Conservation (phyloP, 2,797 vertebrate species). For the Lacerta agilis region DNA sequence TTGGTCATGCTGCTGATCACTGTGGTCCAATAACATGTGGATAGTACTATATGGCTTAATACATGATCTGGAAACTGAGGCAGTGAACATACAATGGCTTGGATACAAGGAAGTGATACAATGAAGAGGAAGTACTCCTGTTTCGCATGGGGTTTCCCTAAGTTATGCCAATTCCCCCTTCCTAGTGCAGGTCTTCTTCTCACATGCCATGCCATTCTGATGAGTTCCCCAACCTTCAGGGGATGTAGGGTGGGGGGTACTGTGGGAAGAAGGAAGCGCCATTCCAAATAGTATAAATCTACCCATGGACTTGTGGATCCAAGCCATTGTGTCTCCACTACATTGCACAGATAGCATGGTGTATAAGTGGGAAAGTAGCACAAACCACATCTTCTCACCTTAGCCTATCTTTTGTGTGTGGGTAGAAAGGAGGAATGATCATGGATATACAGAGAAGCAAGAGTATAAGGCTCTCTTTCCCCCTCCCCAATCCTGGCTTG, state of each 20-base stretch:
- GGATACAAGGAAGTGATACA: background rate
- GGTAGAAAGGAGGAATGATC: background rate
- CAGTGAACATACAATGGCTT: background rate
- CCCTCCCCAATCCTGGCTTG: slow-evolving; percentile 4
- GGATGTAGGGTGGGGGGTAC: too few relatives aligned
- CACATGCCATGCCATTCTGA: background rate
- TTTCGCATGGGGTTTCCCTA: background rate
- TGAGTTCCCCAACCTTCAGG: background rate
- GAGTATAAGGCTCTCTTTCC: slow-evolving; percentile 1
- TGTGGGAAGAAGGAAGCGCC: too few relatives aligned
- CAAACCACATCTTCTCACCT: background rate
- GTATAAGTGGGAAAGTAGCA: background rate
- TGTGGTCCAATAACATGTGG: too few relatives aligned
- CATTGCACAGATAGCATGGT: background rate
- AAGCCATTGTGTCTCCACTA: background rate
- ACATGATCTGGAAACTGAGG: background rate
- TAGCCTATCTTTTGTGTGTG: background rate
- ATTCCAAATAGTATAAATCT: background rate
- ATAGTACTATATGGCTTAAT: too few relatives aligned
- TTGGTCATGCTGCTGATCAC: too few relatives aligned
- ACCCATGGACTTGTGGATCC: background rate
- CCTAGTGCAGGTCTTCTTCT: background rate
- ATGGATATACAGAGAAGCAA: background rate
- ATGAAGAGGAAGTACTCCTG: background rate
- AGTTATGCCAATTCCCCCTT: too few relatives aligned